Evolutionary conservation across 1,140 invertebrate species (phyloP).

Genomic region (Nebria ingens): DNA sequence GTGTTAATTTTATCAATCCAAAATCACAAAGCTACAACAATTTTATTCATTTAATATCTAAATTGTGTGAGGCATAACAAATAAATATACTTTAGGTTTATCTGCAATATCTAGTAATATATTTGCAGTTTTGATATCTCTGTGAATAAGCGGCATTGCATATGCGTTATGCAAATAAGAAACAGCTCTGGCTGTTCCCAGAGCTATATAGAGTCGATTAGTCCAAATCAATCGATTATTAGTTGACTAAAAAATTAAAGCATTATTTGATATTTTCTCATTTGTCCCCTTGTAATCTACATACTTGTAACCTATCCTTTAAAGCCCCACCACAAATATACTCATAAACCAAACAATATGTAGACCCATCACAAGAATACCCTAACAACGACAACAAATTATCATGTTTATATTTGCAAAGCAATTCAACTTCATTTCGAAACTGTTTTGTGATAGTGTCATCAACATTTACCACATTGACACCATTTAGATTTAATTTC

Average conservation of each 20-base stretch:
- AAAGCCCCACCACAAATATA: conserved; percentile 60
- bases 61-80: too few species aligned
- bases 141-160: conserved; percentile 49
- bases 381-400: conserved; percentile 57
- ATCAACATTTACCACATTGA: conserved; percentile 31
- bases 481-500: conserved; percentile 37
- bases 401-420: conserved; percentile 48
- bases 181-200: conserved; percentile 49
- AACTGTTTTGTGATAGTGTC: conserved; percentile 46
- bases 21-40: conserved; percentile 58
- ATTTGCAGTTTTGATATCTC: conserved; percentile 70
- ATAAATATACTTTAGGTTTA: conserved; percentile 47
- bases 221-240: conserved; percentile 36
- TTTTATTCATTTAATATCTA: too few species aligned
- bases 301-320: conserved; percentile 42
- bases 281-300: too few species aligned
- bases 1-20: conserved; percentile 50
- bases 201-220: conserved; percentile 45
- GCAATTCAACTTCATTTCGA: conserved; percentile 49
- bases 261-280: too few species aligned
- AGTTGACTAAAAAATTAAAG: conserved; percentile 22
- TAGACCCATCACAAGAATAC: conserved; percentile 50
- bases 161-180: conserved; percentile 49
- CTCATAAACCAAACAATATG: conserved; percentile 55
- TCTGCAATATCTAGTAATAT: conserved; percentile 53